A percentile compares a stretch with the other conserved stretches of the same genome.
Evolutionary conservation across 2,797 vertebrate species (phyloP).

Genomic region (Nannoperca obscura): DNA sequence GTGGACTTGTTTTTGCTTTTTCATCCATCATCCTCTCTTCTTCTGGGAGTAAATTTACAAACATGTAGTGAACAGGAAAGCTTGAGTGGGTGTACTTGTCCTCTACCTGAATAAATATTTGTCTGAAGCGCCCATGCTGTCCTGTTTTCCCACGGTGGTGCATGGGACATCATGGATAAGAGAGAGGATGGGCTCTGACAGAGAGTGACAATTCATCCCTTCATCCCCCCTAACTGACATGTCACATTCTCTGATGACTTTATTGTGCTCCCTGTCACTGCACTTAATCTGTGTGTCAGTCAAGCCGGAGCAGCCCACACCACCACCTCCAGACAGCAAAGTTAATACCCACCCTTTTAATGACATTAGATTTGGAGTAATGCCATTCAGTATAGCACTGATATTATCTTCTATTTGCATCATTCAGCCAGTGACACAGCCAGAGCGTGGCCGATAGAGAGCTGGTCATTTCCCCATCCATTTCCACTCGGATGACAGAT

Average conservation of each 20-base stretch:
- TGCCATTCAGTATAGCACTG: slow-evolving; percentile 87
- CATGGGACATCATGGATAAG: slow-evolving; percentile 90
- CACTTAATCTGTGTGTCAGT: slow-evolving; percentile 93
- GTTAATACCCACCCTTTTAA: slow-evolving; percentile 91
- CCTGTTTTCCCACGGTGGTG: slow-evolving; percentile 88
- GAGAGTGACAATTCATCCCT: slow-evolving; percentile 92
- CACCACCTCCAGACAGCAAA: slow-evolving; percentile 79
- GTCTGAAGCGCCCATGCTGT: slow-evolving; percentile 67
- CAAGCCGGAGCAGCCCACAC: slow-evolving; percentile 82
- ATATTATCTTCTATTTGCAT: slow-evolving; percentile 90
- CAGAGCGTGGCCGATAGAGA: slow-evolving; percentile 81
- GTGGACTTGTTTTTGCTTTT: slow-evolving; percentile 21
- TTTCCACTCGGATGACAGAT: slow-evolving; percentile 85
- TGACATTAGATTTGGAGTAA: slow-evolving; percentile 89
- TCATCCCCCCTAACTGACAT: slow-evolving; percentile 90
- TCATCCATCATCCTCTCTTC: slow-evolving; percentile 47
- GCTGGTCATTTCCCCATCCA: slow-evolving; percentile 86
- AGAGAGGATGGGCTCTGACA: slow-evolving; percentile 88
- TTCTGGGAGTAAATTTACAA: slow-evolving; percentile 69
- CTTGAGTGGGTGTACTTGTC: slow-evolving; percentile 78
- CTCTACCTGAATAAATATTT: slow-evolving; percentile 83
- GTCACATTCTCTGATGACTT: slow-evolving; percentile 94
- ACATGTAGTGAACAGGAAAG: slow-evolving; percentile 62
- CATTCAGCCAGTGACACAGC: slow-evolving; percentile 84
- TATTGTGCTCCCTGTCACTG: slow-evolving; percentile 94